phyloP scores from a whole-genome alignment of 1,140 invertebrate genomes.

The Protaetia brevitarsis region DNA sequence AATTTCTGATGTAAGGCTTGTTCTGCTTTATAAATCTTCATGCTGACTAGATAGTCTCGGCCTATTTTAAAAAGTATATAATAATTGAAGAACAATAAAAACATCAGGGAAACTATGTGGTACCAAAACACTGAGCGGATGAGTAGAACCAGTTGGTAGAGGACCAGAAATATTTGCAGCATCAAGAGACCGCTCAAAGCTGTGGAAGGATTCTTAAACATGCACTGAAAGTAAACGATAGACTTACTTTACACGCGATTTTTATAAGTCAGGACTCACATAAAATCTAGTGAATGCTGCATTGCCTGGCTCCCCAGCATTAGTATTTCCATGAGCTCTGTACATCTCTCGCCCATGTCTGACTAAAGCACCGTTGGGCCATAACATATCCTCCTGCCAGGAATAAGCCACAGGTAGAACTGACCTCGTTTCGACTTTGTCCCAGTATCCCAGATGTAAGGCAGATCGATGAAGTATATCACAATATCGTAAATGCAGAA shows the following conservation, averaged over 20 bases:
- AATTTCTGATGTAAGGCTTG: slow-evolving; percentile 59
- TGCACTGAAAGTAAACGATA: slow-evolving; percentile 60
- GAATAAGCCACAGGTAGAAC: slow-evolving; percentile 57
- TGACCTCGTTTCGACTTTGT: slow-evolving; percentile 59
- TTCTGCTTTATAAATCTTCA: slow-evolving; percentile 76
- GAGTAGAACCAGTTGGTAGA: slow-evolving; percentile 73
- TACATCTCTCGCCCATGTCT: slow-evolving; percentile 77
- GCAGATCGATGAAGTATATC: slow-evolving; percentile 87
- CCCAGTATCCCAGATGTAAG: slow-evolving; percentile 85
- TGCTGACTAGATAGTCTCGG: slow-evolving; percentile 81
- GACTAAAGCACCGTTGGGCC: slow-evolving; percentile 76
- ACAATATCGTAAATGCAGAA: slow-evolving; percentile 68
- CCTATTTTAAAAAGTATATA: slow-evolving; percentile 86
- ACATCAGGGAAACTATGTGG: slow-evolving; percentile 79
- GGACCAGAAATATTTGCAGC: slow-evolving; percentile 69
- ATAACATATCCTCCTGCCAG: slow-evolving; percentile 73
- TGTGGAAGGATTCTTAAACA: slow-evolving; percentile 84
- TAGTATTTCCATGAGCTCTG: slow-evolving; percentile 71
- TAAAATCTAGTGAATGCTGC: slow-evolving; percentile 77
- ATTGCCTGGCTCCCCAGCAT: slow-evolving; percentile 78
- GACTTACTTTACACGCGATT: slow-evolving; percentile 30
- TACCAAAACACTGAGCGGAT: slow-evolving; percentile 78
- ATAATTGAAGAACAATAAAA: slow-evolving; percentile 87
- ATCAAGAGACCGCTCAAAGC: slow-evolving; percentile 72
- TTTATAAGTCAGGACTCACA: slow-evolving; percentile 59